phyloP scores from a whole-genome alignment of 2,797 vertebrate genomes.

The Sebastes itinus region DNA sequence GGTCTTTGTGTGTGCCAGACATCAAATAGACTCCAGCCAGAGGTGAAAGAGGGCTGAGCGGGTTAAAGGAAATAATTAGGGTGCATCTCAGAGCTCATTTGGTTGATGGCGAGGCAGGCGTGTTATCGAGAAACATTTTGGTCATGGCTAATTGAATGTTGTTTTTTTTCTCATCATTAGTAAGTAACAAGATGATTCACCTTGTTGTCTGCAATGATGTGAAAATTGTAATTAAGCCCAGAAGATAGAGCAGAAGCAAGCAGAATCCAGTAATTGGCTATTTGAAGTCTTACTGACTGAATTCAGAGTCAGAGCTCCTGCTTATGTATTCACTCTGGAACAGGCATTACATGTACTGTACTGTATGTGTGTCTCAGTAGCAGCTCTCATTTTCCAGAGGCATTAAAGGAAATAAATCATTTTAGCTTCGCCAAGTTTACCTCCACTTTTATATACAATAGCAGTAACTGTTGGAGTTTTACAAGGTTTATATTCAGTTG shows the following conservation, averaged over 20 bases:
- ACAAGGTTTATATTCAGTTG: background rate
- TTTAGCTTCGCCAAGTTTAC: background rate
- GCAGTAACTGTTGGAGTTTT: background rate
- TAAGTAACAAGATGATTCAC: background rate
- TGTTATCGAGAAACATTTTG: background rate
- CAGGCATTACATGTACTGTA: background rate
- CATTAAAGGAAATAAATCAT: background rate
- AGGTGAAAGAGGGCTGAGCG: conserved; percentile 42
- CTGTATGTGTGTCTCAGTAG: background rate
- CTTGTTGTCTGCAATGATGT: background rate
- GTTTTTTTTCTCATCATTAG: background rate
- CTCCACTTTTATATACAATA: background rate
- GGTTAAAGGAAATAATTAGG: conserved; percentile 51
- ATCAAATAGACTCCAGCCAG: conserved; percentile 55
- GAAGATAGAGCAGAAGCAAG: background rate
- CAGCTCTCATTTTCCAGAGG: background rate
- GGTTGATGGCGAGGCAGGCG: background rate
- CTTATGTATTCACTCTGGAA: background rate
- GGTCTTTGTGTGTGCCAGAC: conserved; percentile 38
- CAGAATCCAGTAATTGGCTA: background rate
- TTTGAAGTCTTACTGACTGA: background rate
- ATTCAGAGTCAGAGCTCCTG: background rate
- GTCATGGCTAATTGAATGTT: background rate
- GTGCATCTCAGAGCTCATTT: background rate
- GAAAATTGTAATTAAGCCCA: background rate